Evolutionary conservation across 2,113 vertebrate species (phyloP), one percentile per base, ranked within the genome.

Genomic region (Phocoena phocoena): DNA sequence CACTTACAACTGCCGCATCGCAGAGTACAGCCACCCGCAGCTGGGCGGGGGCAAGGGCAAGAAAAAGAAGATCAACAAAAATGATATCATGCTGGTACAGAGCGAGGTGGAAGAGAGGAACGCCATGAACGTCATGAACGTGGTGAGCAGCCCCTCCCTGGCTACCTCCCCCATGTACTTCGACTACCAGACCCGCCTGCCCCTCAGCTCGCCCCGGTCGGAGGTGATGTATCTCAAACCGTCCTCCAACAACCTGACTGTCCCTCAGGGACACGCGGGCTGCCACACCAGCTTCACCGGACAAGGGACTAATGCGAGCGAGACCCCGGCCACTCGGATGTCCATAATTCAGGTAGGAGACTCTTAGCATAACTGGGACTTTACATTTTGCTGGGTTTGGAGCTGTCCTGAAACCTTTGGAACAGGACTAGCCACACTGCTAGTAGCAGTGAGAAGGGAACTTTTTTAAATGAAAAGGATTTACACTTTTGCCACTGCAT

Each of bases 221-320:
- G 99, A 99, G 99, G 99, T 99, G 99, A 99, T 99, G 99, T 99
- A 99, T 98, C 99, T 99, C 98, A 99, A 99, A 98, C 99, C 99
- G 83, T 99, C 99, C 98, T 99, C 99, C 99, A 99, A 99, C 99
- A 99, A 99, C 99, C 99, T 99, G 99, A 99, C 99, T 98, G 99
- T 99, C 98, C 99, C 99, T 96, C 99, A 99, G 99, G 99, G 99
- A 97, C 99, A 99, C 98, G 97, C 97, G 76, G 99, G 99, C 98
- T 99, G 99, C 99, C 99, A 99, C 99, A 99, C 99, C 99, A 99
- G 99, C 99, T 99, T 99, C 99, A 99, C 99, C 55, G 99, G 99
- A 98, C 99, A 99, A 98, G 99, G 99, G 98, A 99, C 99, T 98
- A 99, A 99, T 98, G 99, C 99, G 98, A 99, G 99, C 90, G 99